Evolutionary conservation across 2,888 invertebrate genomes (phyloP).

Genomic region (Himalopsyche japonica): DNA sequence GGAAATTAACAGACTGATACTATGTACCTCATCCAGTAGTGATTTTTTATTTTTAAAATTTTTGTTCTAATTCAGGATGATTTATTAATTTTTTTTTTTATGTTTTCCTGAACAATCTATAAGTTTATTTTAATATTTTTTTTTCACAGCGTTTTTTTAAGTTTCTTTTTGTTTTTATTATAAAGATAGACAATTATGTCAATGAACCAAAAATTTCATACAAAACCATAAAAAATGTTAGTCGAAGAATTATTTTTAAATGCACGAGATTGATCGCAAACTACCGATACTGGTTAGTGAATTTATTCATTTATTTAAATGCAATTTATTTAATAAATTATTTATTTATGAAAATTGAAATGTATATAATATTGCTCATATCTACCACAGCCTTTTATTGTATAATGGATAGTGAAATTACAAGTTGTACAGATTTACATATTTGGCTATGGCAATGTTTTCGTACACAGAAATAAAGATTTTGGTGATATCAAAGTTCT

Average conservation of each 20-base stretch:
- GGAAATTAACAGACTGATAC: not conserved
- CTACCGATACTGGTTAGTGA: not conserved
- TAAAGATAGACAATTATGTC: not conserved
- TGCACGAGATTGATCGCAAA: not conserved
- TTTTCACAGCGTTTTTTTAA: not conserved
- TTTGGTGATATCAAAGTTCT: not conserved
- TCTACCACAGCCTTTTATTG: not conserved
- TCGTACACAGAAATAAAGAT: not conserved
- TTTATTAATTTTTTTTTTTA: not conserved
- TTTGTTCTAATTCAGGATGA: not conserved
- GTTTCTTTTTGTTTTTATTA: not conserved
- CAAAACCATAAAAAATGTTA: not conserved
- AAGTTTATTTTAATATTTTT: not conserved
- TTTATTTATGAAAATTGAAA: conserved; percentile 8
- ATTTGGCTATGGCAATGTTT: not conserved
- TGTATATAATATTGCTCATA: not conserved
- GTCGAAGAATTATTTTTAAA: not conserved
- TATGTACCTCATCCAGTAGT: not conserved
- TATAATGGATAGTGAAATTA: not conserved
- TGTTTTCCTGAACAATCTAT: not conserved
- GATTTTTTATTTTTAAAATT: not conserved
- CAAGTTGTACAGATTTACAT: not conserved
- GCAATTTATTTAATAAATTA: conserved; percentile 9
- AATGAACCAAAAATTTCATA: not conserved
- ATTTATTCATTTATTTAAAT: not conserved